A percentile compares a stretch with the other conserved stretches of the same genome.
These are phyloP conservation scores for Molossus alvarezi DNA, from an alignment of 2,797 vertebrate species.

Conservation along the genomic window DNA sequence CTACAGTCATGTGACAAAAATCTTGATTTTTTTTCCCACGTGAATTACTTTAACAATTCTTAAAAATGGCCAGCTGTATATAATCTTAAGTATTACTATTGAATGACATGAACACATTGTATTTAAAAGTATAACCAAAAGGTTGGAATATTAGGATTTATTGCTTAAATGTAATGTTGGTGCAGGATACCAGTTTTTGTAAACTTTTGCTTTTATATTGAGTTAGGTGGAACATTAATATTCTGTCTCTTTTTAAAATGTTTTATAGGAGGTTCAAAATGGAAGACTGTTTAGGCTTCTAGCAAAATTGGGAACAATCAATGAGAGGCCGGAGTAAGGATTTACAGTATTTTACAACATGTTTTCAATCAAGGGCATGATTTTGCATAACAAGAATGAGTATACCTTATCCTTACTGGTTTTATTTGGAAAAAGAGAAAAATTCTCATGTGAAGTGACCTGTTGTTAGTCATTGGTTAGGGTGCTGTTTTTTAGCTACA, in stretches of 20 bases:
- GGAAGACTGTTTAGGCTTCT: slow-evolving; percentile 98
- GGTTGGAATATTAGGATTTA: slow-evolving; percentile 15
- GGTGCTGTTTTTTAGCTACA: background rate
- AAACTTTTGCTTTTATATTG: slow-evolving; percentile 66
- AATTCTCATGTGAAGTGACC: slow-evolving; percentile 35
- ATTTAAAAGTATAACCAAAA: slow-evolving; percentile 65
- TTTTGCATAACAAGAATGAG: slow-evolving; percentile 64
- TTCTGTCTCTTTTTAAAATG: slow-evolving; percentile 83
- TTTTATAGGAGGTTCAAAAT: slow-evolving; percentile 98
- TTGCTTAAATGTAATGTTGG: slow-evolving; percentile 43
- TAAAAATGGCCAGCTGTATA: background rate
- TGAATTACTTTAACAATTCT: slow-evolving; percentile 36
- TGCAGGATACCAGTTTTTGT: slow-evolving; percentile 46
- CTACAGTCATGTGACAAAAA: background rate
- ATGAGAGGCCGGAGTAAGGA: slow-evolving; percentile 99
- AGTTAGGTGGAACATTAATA: slow-evolving; percentile 77
- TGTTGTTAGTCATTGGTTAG: slow-evolving; percentile 9
- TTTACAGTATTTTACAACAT: slow-evolving; percentile 78
- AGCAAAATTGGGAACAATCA: slow-evolving; percentile 99
- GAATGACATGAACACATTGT: background rate
- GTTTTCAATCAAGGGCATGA: slow-evolving; percentile 57
- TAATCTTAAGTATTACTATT: slow-evolving; percentile 43
- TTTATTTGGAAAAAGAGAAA: slow-evolving; percentile 72
- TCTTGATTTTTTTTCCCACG: background rate
- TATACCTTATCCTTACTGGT: slow-evolving; percentile 56